phyloP scores from a whole-genome alignment of 2,888 invertebrate genomes.

The Rhodophaea formosa region DNA sequence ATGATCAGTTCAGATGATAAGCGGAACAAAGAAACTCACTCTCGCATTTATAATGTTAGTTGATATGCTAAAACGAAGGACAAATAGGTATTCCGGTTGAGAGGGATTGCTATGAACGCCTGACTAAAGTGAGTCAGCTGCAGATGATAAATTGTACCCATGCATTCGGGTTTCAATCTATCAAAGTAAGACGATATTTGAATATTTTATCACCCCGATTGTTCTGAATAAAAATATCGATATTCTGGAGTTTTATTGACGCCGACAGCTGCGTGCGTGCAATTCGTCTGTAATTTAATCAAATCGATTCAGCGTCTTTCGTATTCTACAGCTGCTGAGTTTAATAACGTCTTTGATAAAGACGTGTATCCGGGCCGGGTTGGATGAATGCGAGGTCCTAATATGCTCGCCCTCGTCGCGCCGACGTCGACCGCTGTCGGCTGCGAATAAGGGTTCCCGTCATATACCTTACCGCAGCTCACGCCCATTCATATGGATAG shows the following conservation, averaged over 20 bases:
- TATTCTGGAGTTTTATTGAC: conserved; percentile 13
- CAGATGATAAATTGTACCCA: conserved; percentile 46
- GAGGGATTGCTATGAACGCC: too few species aligned
- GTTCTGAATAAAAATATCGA: neutral
- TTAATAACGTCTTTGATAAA: conserved; percentile 72
- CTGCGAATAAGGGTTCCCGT: conserved; percentile 57
- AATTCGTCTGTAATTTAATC: conserved; percentile 47
- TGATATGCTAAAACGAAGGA: too few species aligned
- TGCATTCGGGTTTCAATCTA: conserved; percentile 40
- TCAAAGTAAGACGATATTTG: conserved; percentile 9
- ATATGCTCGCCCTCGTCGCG: conserved; percentile 59
- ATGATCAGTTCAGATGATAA: too few species aligned
- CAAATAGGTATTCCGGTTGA: too few species aligned
- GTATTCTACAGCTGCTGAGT: conserved; percentile 58
- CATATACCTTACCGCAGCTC: conserved; percentile 61
- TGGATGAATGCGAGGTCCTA: conserved; percentile 62
- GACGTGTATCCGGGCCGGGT: conserved; percentile 60
- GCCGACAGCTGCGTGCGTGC: conserved; percentile 29
- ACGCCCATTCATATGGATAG: conserved; percentile 63
- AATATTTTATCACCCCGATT: neutral
- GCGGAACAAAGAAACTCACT: too few species aligned
- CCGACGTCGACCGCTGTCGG: conserved; percentile 65
- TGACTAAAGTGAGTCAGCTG: conserved; percentile 41
- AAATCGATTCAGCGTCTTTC: conserved; percentile 53
- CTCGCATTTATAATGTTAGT: too few species aligned